Evolutionary conservation across 2,888 invertebrate species (phyloP), one percentile per base, ranked within the genome.

Genomic region (Scaptomyza polygonia): DNA sequence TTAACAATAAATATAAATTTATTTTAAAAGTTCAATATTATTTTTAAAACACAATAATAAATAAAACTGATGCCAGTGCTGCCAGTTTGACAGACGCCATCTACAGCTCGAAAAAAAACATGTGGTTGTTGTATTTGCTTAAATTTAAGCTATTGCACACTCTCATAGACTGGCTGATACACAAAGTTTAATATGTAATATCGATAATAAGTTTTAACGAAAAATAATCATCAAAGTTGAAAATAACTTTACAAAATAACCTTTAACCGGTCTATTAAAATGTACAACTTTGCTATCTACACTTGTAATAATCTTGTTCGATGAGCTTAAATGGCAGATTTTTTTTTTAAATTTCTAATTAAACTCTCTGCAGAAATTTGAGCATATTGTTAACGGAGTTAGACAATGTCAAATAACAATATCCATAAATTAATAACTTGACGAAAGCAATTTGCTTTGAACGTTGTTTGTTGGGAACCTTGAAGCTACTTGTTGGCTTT

Each of bases 31-130:
- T 21, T 21, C n/a, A n/a, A n/a, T 3, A 5, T 25, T 25, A 5
- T 25, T 5, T 25, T 2, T 25, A 25, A 25, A 9, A 14, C 14
- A 36, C 12, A n/a, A n/a, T n/a, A n/a, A n/a, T n/a, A n/a, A n/a
- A n/a, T n/a, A n/a, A n/a, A n/a, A n/a, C n/a, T n/a, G 8, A 7
- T 36, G 14, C 3, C 36, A 36, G 36, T 36, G 70, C 51, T 72
- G 16, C 54, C 73, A n/a, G n/a, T n/a, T n/a, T n/a, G n/a, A n/a
- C n/a, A n/a, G 3, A 29, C 68, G 62, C 49, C 61, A 62, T 49
- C 74, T 57, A 12, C 44, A 11, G 40, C 0, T 39, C 9, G 1
- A 2, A 7, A 12, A 7, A 12, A 0, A 8, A 0, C 0, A 0
- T 0, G 1, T 12, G 45, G 67, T 57, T 68, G 6, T n/a, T 3